Evolutionary conservation across 2,797 vertebrate genomes (phyloP).

Genomic region (Lophotriccus pileatus): DNA sequence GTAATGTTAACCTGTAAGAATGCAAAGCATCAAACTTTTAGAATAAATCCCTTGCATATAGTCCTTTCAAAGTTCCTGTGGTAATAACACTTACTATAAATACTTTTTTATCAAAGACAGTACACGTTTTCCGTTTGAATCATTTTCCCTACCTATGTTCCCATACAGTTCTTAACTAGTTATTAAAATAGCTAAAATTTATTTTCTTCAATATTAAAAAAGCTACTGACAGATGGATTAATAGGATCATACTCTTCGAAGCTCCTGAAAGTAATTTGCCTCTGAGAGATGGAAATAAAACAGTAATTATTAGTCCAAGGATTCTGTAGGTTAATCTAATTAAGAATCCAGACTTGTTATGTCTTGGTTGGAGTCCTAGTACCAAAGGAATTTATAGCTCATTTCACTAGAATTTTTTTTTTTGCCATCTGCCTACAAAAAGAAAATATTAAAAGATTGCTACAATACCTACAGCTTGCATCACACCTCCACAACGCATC

Average conservation of each 20-base stretch:
- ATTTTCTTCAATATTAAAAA: background rate
- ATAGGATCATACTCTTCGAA: background rate
- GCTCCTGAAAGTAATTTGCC: background rate
- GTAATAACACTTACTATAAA: background rate
- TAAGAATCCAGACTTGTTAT: conserved; percentile 12
- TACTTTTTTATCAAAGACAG: background rate
- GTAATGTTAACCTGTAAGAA: background rate
- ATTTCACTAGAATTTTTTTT: background rate
- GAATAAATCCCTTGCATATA: background rate
- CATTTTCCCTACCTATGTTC: background rate
- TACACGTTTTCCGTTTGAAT: background rate
- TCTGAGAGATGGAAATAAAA: background rate
- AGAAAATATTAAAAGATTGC: background rate
- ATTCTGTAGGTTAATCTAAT: conserved; percentile 22
- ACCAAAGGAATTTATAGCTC: conserved; percentile 20
- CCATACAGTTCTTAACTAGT: background rate
- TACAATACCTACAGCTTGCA: background rate
- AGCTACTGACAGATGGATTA: background rate
- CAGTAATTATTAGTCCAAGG: background rate
- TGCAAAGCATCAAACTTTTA: background rate
- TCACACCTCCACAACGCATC: background rate
- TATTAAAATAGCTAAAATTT: background rate
- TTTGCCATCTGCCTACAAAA: background rate
- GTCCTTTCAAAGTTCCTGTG: background rate
- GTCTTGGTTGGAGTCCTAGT: conserved; percentile 2